Percentiles rank a stretch among this genome's conserved stretches.
These are phyloP conservation scores for Eristalis arbustorum DNA, from an alignment of 2,888 invertebrate genomes.

Conservation along the genomic window DNA sequence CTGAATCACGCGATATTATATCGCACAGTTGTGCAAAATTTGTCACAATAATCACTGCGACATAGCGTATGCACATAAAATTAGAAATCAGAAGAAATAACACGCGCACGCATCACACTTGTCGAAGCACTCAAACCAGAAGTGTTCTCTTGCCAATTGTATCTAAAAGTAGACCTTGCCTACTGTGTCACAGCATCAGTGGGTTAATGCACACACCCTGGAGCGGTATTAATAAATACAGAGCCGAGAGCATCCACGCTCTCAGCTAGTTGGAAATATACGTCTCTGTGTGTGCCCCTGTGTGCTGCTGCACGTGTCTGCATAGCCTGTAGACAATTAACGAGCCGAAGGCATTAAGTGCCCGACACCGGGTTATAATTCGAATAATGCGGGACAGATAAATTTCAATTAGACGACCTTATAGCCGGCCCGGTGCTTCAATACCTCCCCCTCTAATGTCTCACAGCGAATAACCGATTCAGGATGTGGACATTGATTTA, in stretches of 20 bases:
- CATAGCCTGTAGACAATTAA: conserved; percentile 20
- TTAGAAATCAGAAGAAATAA: neutral
- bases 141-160: neutral
- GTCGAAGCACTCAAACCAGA: neutral
- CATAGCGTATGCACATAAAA: neutral
- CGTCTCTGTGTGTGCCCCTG: neutral
- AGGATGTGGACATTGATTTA: conserved; percentile 38
- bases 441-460: neutral
- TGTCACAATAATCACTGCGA: neutral
- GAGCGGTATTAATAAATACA: neutral
- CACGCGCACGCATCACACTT: neutral
- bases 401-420: conserved; percentile 21
- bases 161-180: neutral
- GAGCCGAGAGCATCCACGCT: neutral
- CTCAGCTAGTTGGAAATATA: neutral
- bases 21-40: neutral
- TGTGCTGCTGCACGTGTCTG: neutral
- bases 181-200: neutral
- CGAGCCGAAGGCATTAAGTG: conserved; percentile 18
- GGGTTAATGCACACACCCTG: neutral
- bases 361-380: neutral
- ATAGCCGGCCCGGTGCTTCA: neutral
- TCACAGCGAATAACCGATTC: conserved; percentile 13
- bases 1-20: neutral
- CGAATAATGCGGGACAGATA: conserved; percentile 21